Evolutionary conservation across 2,797 vertebrate species (phyloP).

Genomic region (Myoxocephalus aenaeus): DNA sequence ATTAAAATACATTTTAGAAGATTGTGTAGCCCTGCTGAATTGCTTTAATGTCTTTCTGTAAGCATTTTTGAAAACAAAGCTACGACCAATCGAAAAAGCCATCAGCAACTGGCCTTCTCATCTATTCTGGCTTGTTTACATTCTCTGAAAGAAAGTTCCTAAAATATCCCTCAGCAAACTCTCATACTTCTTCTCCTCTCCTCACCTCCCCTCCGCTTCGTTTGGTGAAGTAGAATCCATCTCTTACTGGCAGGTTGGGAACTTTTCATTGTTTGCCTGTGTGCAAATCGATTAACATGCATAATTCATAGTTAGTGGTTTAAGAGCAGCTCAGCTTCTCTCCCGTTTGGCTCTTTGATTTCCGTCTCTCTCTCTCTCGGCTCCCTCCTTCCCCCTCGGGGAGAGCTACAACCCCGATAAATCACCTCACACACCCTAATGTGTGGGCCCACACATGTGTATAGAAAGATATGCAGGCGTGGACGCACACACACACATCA

Average conservation of each 20-base stretch:
- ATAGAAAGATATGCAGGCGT: slow-evolving; percentile 4
- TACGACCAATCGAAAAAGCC: slow-evolving; percentile 17
- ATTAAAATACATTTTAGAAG: neutral
- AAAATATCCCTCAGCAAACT: slow-evolving; percentile 52
- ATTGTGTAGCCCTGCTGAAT: neutral
- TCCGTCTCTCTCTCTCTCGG: slow-evolving; percentile 52
- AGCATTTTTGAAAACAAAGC: neutral
- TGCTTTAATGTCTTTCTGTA: neutral
- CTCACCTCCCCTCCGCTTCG: slow-evolving; percentile 27
- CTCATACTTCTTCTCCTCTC: slow-evolving; percentile 19
- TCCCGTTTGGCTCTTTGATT: slow-evolving; percentile 70
- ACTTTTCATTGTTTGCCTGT: slow-evolving; percentile 76
- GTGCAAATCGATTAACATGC: slow-evolving; percentile 81
- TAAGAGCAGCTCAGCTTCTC: slow-evolving; percentile 65
- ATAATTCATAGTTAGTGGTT: slow-evolving; percentile 81
- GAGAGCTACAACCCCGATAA: slow-evolving; percentile 53
- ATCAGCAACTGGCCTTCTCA: slow-evolving; percentile 6
- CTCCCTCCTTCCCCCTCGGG: slow-evolving; percentile 28
- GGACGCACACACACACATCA: neutral
- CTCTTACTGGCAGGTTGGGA: slow-evolving; percentile 71
- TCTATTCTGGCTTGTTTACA: slow-evolving; percentile 42
- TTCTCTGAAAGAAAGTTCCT: slow-evolving; percentile 22
- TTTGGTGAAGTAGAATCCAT: slow-evolving; percentile 70
- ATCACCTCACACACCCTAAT: slow-evolving; percentile 49
- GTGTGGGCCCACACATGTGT: slow-evolving; percentile 45